Base-by-base conservation (phyloP, 2,888 invertebrate species). In the Chelonus formosanus region DNA sequence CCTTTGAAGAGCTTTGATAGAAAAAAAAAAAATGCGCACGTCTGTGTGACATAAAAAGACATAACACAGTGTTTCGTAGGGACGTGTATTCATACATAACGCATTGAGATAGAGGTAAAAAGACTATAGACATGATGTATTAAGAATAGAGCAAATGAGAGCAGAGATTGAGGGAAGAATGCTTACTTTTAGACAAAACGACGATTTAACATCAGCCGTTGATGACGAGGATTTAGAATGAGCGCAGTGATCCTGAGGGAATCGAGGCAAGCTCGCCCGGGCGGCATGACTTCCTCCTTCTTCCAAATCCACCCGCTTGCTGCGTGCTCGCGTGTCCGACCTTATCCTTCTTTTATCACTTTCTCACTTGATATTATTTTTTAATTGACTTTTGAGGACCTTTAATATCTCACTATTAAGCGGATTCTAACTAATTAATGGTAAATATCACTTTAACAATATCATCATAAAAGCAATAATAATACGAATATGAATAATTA, bases 241-340 rank as follows among this genome's bases (percentile, higher is more conserved):
- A 69, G 73, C 70, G 67, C 70, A 73, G 68, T 69, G 70, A 71
- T 74, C 71, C 75, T 72, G 76, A 71, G 69, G 72, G 72, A 72
- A 71, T 73, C 67, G 72, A 72, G 72, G 74, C 77, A 78, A 77
- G 78, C 77, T 81, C 76, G 81, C 81, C 83, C 81, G 82, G 83
- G 82, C 82, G 82, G 81, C 83, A 83, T 82, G 83, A 78, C 80
- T 78, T 77, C 78, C 78, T 76, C 76, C 76, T 75, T 75, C 72
- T 73, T 71, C 52, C 62, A 55, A 71, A 72, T 77, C 70, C 72
- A 72, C 71, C 76, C 76, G 71, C 70, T 68, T 57, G 58, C 66
- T 52, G 65, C 64, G 61, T 68, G 59, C 60, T 48, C 50, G 53
- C 68, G 64, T 73, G 72, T 68, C 61, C 65, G 71, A 72, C 69